A percentile compares a stretch with the other conserved stretches of the same genome.
Evolutionary conservation across 2,888 invertebrate species (phyloP).

Genomic region (Trachelus iudaicus): DNA sequence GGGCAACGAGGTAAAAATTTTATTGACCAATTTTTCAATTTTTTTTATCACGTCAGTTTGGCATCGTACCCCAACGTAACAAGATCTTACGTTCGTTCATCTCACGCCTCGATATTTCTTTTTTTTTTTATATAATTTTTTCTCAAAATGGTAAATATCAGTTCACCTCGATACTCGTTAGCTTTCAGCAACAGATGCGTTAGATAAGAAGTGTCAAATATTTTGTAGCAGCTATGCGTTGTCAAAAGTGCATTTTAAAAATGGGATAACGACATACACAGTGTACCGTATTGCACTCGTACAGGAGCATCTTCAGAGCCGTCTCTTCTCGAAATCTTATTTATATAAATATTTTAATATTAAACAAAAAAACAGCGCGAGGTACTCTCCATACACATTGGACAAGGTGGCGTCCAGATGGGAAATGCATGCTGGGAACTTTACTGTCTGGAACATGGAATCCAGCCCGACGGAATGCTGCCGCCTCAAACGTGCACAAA

Average conservation of each 20-base stretch:
- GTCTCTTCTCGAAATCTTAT: neutral
- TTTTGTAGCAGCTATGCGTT: too few species aligned
- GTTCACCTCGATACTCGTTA: too few species aligned
- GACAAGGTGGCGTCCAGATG: slow-evolving; percentile 88
- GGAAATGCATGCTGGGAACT: slow-evolving; percentile 88
- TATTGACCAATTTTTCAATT: neutral
- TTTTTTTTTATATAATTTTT: neutral
- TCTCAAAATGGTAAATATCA: neutral
- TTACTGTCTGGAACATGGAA: slow-evolving; percentile 84
- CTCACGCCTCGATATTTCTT: neutral
- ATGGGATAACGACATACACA: too few species aligned
- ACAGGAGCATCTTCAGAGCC: neutral
- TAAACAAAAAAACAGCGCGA: slow-evolving; percentile 73
- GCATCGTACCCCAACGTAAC: neutral
- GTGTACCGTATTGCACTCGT: neutral
- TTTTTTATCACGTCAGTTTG: neutral
- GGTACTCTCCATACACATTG: slow-evolving; percentile 87
- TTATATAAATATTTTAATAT: neutral
- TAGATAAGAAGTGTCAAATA: too few species aligned
- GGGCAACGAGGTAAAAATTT: neutral
- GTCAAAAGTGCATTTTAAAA: too few species aligned
- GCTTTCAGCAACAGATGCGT: too few species aligned
- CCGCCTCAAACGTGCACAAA: slow-evolving; percentile 61
- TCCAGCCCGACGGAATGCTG: slow-evolving; percentile 81
- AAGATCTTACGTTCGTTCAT: neutral